Base-by-base conservation (phyloP, 2,113 vertebrate species). In the Sinocyclocheilus maitianheensis region DNA sequence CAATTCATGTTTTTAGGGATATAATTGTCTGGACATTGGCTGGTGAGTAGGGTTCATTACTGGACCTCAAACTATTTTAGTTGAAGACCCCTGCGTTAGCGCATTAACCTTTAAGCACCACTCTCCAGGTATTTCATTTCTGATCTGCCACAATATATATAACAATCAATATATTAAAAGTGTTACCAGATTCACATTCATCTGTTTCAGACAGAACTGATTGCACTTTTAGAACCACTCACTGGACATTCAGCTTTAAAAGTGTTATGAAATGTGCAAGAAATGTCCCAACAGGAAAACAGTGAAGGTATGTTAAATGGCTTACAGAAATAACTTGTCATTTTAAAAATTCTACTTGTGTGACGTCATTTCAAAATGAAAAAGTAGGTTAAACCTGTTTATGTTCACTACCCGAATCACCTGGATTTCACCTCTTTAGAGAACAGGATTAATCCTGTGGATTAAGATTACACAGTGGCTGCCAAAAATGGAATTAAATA, bases 321-420 rank as follows among this genome's bases (percentile, higher is more conserved):
- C 26, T 79, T n/a, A 18, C 30, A 81, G 3, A 67, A 12, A 67
- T 30, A 81, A 81, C 60, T 51, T 34, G 63, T 60, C 77, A 69
- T 16, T 48, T 11, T 3, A 48, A 34, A 48, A 11, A 11, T 12
- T 48, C 24, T 10, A 24, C 69, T 81, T 63, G 13, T 11, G 60
- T 86, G 53, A 81, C 24, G 67, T 51, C 22, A 80, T 85, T 79
- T 12, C 24, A 69, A 11, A 77, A 86, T 16, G n/a, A 18, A 67
- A 53, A 75, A 84, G 43, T 48, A 81, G 55, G 65, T 69, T 46
- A 58, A 83, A 72, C 26, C 26, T 81, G 40, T 75, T 86, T 82
- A 18, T 34, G 69, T n/a, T 43, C 40, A 75, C 30, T 60, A 53
- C 67, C 67, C 63, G 20, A 37, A 65, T 63, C 26, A 76, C 24